Base-by-base conservation (phyloP, 2,888 invertebrate species). In the Tetranychus truncatus region DNA sequence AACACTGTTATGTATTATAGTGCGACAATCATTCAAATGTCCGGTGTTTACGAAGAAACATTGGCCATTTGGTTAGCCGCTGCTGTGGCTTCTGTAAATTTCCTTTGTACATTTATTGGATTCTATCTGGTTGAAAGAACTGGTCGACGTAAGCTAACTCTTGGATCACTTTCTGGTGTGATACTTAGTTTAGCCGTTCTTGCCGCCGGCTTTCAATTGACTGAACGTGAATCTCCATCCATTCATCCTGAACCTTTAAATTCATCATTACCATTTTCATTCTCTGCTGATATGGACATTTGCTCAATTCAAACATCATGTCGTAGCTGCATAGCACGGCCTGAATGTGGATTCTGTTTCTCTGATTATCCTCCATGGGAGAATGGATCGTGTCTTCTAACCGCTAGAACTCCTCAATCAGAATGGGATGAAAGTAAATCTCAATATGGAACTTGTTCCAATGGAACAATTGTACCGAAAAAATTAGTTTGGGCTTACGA, bases 1-100 rank as follows among this genome's bases (percentile, higher is more conserved):
- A 86, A 86, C 80, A 86, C 85, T 5, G 84, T 86, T 77, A 84
- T 76, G 78, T 86, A 86, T 80, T 86, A 86, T 80, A 84, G 84
- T 78, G 85, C 85, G 6, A 84, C 84, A 74, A 85, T 86, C 74
- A 85, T 84, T 45, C 81, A 83, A 75, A 83, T 84, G 81, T 81
- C 83, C 1, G 84, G 84, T 20, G 79, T 84, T 0, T 79, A 81
- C 18, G 82, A 84, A 74, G 80, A 82, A 72, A 81, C 81, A 45
- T 79, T 78, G 65, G 85, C 85, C 15, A 85, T 85, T 76, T 86
- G 85, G 85, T 79, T 85, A 74, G 78, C 84, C 6, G 83, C 83
- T 7, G 80, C 81, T 18, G 82, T 82, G 45, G 81, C 84, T 66
- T 81, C 81, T 18, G 81, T 84, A 76, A 85, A 85, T 79, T 85